phyloP scores from a whole-genome alignment of 2,113 vertebrate genomes.

The Sinocyclocheilus anophthalmus region DNA sequence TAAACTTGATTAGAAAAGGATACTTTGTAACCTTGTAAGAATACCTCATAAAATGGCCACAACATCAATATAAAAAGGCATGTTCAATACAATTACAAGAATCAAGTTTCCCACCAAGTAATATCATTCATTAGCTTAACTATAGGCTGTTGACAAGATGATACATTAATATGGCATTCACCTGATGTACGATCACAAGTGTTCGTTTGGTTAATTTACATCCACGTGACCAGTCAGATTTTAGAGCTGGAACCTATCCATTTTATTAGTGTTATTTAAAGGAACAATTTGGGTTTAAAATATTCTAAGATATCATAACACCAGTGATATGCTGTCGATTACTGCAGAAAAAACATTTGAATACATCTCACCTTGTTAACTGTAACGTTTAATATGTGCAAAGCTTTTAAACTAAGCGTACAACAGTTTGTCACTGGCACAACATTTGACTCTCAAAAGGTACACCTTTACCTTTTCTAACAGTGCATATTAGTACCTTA shows the following conservation, averaged over 20 bases:
- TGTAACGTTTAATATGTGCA: not conserved
- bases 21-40: too few species aligned
- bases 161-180: too few species aligned
- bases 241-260: not conserved
- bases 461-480: not conserved
- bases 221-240: not conserved
- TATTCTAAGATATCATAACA: not conserved
- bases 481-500: not conserved
- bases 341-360: not conserved
- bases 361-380: not conserved
- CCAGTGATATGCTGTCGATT: not conserved
- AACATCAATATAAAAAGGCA: too few species aligned
- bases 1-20: too few species aligned
- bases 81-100: too few species aligned
- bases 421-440: not conserved
- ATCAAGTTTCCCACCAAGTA: too few species aligned
- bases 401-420: not conserved
- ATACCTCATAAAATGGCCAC: too few species aligned
- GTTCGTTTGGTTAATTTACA: not conserved
- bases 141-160: not conserved
- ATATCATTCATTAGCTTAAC: not conserved
- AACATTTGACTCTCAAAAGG: not conserved
- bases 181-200: not conserved
- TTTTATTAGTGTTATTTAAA: not conserved
- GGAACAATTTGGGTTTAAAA: not conserved